Evolutionary conservation across 1,140 invertebrate genomes (phyloP), one percentile per base, ranked within the genome.

Genomic region (Gonioctena quinquepunctata): DNA sequence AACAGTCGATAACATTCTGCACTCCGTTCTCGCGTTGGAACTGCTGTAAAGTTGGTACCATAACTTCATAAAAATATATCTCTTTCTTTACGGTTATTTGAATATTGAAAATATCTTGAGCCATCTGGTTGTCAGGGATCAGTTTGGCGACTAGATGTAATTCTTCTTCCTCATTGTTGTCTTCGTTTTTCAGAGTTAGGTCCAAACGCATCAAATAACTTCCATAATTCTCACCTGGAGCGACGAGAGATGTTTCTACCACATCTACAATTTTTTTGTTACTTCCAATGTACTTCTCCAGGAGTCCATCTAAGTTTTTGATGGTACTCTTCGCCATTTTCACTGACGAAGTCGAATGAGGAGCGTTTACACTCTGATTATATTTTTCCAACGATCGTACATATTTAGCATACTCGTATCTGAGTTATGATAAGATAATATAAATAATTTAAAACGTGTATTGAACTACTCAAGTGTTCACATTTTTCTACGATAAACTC

Each of bases 1-100:
- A 70, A 54, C 28, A 70, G 4, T 60, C 18, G 0, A 48, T 2
- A 6, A 27, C 18, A 52, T 60, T 59, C 11, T 49, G 4, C 2
- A 63, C 22, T 3, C 27, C 28, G 13, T 59, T 8, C 26, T 42
- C 26, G n/a, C 22, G 18, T 19, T 57, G 42, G 22, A 70, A 70
- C 4, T 8, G 13, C 19, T 70, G 50, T 0, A 70, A 7, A 23
- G 52, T 16, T 4, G 68, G 68, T n/a, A 70, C 49, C 2, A 65
- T 16, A 33, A 50, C 26, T 13, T 18, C 59, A 11, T 70, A 66
- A 19, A 64, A 70, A 23, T 8, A 8, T 7, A 70, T 61, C 66
- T 70, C 63, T 16, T 85, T 86, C 22, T 73, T 77, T 28, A 86
- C 84, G 1, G 84, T 85, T 4, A 76, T 80, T 5, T 77, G 71